phyloP scores from a whole-genome alignment of 2,113 vertebrate species.

The Petaurus breviceps region DNA sequence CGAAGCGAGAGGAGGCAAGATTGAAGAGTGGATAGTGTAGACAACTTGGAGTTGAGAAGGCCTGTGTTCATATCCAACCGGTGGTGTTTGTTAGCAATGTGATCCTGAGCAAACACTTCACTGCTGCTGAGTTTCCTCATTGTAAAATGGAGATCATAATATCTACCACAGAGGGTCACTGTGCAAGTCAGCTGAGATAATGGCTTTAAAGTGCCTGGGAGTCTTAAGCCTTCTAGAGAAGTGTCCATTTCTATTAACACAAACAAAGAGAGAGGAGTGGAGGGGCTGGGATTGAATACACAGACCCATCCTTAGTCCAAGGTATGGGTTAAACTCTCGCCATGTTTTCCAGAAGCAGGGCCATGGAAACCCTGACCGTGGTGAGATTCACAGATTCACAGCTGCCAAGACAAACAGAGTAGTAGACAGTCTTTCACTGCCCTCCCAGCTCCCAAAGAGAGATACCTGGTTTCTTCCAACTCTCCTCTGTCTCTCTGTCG shows the following conservation, averaged over 20 bases:
- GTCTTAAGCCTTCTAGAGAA: neutral
- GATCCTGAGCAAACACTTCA: neutral
- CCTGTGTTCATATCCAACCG: neutral
- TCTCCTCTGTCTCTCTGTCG: constrained; percentile 20
- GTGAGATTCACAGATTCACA: constrained; percentile 47
- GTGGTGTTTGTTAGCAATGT: neutral
- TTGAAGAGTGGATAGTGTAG: neutral
- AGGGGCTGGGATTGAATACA: constrained; percentile 10
- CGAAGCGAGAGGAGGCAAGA: neutral
- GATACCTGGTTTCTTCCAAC: constrained; percentile 63
- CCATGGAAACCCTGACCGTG: constrained; percentile 45
- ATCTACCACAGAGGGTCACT: neutral
- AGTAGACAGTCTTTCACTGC: constrained; percentile 55
- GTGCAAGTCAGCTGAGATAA: neutral
- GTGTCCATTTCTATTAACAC: neutral
- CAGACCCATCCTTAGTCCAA: constrained; percentile 27
- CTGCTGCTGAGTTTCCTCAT: neutral
- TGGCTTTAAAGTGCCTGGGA: neutral
- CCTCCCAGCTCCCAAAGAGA: constrained; percentile 48
- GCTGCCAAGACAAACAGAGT: constrained; percentile 67
- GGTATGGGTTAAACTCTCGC: constrained; percentile 56
- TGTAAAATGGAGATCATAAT: neutral
- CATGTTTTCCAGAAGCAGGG: constrained; percentile 59
- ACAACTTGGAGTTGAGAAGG: neutral
- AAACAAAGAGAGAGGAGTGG: neutral